A percentile compares a stretch with the other conserved stretches of the same genome.
Evolutionary conservation across 2,888 invertebrate species (phyloP).

Genomic region (Plebejus argus): DNA sequence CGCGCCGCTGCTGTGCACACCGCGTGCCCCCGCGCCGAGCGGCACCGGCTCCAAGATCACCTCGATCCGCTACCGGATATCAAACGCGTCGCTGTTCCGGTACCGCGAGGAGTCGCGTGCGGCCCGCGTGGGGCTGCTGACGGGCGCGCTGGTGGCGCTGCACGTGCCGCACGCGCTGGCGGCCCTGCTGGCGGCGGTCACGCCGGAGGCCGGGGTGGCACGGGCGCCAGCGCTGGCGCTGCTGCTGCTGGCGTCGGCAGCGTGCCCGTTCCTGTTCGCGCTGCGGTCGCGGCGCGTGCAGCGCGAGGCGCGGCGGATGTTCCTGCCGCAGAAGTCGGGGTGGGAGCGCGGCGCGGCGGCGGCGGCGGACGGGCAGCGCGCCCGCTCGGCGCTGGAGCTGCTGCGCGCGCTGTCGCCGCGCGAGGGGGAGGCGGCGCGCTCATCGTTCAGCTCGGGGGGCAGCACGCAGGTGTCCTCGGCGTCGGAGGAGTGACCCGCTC

Average conservation of each 20-base stretch:
- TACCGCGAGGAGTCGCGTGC: constrained; percentile 94
- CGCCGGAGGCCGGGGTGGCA: constrained; percentile 73
- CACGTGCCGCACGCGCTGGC: constrained; percentile 84
- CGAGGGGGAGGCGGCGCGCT: constrained; percentile 57
- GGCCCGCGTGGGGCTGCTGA: constrained; percentile 85
- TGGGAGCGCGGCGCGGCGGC: constrained; percentile 78
- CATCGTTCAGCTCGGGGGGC: constrained; percentile 83
- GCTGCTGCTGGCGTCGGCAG: constrained; percentile 82
- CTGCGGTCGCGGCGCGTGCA: constrained; percentile 86
- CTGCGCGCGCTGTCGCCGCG: constrained; percentile 69
- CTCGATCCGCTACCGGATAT: constrained; percentile 88
- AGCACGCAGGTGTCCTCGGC: constrained; percentile 83
- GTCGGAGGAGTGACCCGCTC: constrained; percentile 78
- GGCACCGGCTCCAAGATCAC: constrained; percentile 83
- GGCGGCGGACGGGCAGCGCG: constrained; percentile 77
- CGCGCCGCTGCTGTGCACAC: constrained; percentile 60
- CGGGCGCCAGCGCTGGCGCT: constrained; percentile 77
- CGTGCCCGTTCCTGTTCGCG: constrained; percentile 89
- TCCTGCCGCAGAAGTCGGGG: constrained; percentile 58
- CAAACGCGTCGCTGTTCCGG: constrained; percentile 91
- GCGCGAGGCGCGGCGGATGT: constrained; percentile 66
- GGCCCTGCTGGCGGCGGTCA: constrained; percentile 66
- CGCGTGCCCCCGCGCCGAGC: constrained; percentile 71
- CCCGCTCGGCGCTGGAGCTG: constrained; percentile 69
- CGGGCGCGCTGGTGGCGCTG: constrained; percentile 87